A percentile compares a stretch with the other conserved stretches of the same genome.
phyloP scores from a whole-genome alignment of 2,113 vertebrate species.

The Eulemur macaco region DNA sequence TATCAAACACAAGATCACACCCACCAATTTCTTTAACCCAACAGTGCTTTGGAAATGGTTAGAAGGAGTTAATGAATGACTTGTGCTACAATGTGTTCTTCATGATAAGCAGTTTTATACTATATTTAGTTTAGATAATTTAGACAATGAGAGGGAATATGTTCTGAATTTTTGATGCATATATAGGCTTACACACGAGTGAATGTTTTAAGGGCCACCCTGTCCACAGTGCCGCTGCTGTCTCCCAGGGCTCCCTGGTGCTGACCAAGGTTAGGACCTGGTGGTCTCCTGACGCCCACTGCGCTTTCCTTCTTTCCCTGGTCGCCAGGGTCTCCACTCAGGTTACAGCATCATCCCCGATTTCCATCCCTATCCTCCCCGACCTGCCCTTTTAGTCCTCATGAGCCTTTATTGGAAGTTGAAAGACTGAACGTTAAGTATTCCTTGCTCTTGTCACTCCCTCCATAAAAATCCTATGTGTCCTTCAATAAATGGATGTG shows the following conservation, averaged over 20 bases:
- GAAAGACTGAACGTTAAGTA: not conserved
- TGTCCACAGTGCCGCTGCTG: not conserved
- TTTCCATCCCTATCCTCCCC: rapidly evolving
- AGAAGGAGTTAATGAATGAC: not conserved
- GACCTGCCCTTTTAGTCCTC: not conserved
- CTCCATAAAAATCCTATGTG: not conserved
- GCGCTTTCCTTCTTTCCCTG: not conserved
- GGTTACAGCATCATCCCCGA: not conserved
- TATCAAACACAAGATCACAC: not conserved
- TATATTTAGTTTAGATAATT: not conserved
- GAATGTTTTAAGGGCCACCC: not conserved
- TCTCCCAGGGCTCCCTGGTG: not conserved
- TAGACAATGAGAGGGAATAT: not conserved
- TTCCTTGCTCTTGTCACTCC: conserved; percentile 7
- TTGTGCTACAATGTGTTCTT: not conserved
- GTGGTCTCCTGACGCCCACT: not conserved
- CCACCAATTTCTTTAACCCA: not conserved
- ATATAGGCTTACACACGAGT: not conserved
- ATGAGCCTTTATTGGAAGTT: not conserved
- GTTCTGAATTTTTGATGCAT: not conserved
- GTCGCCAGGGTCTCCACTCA: not conserved
- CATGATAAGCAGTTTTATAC: not conserved
- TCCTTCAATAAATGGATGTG: not conserved
- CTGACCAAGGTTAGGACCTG: not conserved
- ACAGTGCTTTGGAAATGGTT: not conserved